Base-by-base conservation (phyloP, 2,797 vertebrate genomes). In the Heliangelus exortis region DNA sequence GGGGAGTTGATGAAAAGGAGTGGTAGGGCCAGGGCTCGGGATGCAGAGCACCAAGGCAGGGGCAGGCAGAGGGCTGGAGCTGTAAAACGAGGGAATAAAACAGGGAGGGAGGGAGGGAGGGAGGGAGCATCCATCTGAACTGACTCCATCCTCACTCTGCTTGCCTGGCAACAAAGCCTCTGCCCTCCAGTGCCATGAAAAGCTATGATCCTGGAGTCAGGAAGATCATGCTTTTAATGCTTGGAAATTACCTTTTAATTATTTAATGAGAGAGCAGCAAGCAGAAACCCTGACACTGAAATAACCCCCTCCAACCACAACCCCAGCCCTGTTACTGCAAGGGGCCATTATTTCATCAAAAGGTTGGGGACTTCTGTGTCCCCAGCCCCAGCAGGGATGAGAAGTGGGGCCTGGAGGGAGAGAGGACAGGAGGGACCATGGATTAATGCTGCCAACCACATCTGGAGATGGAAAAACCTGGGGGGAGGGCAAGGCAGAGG, bases 271-370 rank as follows among this genome's bases (percentile, higher is more conserved):
- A 83, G 86, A 89, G 94, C 82, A 92, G 62, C 5, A 16, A 59
- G 41, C 36, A 12, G 34, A 12, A 62, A 48, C 62, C 15, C 26
- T 25, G 55, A 87, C 80, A 89, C 76, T 39, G 91, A 67, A 90
- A 87, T 39, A 87, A 87, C 94, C 89, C 92, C 92, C n/a, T 25
- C 81, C 75, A 87, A 41, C 74, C 71, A 90, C 73, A 74, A 63
- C 80, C 63, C 90, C 72, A 78, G 69, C 29, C 31, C 81, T 48
- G 57, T 36, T n/a, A 54, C 92, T 78, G 85, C 88, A 89, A 76
- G 87, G 83, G 68, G 75, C 68, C 72, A 75, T 92, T 82, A 94
- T 66, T 92, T 90, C 85, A 43, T 95, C 93, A 84, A 85, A 96
- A 76, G 48, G 29, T 12, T 16, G 53, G 28, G 34, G 59, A 59